Percentiles rank a stretch among this genome's conserved stretches.
phyloP scores from a whole-genome alignment of 1,140 invertebrate genomes.

The Drosophila bocki region DNA sequence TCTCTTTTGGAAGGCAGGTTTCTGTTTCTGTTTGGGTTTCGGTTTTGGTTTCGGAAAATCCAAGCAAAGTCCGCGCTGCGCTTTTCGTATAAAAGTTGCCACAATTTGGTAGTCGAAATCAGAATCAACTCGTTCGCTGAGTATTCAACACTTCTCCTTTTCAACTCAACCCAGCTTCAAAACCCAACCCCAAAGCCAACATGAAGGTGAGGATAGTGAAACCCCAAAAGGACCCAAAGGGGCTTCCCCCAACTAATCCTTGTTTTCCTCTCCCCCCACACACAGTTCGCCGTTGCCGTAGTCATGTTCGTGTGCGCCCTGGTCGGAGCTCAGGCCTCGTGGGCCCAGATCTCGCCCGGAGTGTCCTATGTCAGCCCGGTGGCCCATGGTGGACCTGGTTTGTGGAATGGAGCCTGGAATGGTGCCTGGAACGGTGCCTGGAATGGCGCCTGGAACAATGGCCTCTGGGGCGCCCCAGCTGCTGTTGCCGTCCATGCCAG shows the following conservation, averaged over 20 bases:
- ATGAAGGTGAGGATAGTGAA: conserved; percentile 74
- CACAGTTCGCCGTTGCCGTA: conserved; percentile 84
- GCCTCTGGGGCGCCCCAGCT: conserved; percentile 62
- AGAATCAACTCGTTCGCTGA: conserved; percentile 85
- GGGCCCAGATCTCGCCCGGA: conserved; percentile 68
- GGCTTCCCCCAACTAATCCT: neutral
- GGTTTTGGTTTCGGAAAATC: conserved; percentile 29
- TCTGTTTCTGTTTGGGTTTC: conserved; percentile 36
- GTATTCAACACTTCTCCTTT: conserved; percentile 72
- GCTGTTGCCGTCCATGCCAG: conserved; percentile 69
- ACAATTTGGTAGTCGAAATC: conserved; percentile 84
- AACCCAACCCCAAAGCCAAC: conserved; percentile 69
- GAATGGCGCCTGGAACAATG: conserved; percentile 67
- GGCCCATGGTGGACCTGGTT: conserved; percentile 56
- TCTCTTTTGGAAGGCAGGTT: conserved; percentile 64
- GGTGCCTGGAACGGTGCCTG: conserved; percentile 64
- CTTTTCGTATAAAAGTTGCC: conserved; percentile 84
- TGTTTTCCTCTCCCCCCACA: conserved; percentile 6
- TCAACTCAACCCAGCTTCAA: conserved; percentile 62
- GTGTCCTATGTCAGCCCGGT: conserved; percentile 77
- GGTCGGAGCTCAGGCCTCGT: conserved; percentile 77
- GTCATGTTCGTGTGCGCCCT: conserved; percentile 84
- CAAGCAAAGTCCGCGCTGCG: conserved; percentile 57
- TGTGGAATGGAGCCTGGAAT: conserved; percentile 62
- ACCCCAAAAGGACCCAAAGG: neutral